A percentile compares a stretch with the other conserved stretches of the same genome.
Conservation (phyloP, 1,140 invertebrate species). For the Danaus plexippus region DNA sequence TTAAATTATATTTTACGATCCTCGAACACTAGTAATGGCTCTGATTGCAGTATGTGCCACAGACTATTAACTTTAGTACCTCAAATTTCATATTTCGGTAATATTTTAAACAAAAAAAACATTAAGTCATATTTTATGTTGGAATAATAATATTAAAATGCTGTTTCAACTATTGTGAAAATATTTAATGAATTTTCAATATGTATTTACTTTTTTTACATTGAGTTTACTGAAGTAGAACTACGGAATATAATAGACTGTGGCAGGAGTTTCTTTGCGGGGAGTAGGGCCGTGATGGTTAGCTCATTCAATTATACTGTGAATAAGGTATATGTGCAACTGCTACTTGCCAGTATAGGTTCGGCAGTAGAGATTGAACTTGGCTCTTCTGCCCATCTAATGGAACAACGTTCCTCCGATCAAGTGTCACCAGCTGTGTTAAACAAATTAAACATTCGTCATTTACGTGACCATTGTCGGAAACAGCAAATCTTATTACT, state of each 20-base stretch:
- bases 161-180: no score
- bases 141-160: no score
- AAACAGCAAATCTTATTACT: constrained; percentile 68
- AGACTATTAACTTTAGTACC: constrained; percentile 24
- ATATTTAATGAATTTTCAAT: no score
- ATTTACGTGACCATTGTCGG: constrained; percentile 61
- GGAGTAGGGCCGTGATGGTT: constrained; percentile 20
- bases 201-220: no score
- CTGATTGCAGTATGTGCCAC: constrained; percentile 11
- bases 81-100: no score
- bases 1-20: no score
- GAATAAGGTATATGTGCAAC: constrained; percentile 17
- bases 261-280: constrained; percentile 23
- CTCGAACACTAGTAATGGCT: constrained; percentile 33
- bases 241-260: constrained; percentile 23
- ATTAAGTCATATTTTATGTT: no score
- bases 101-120: no score
- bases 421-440: constrained; percentile 54
- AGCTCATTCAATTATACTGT: constrained; percentile 35
- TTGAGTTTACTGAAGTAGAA: no score
- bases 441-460: constrained; percentile 64
- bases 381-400: constrained; percentile 66
- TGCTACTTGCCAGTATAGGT: constrained; percentile 54
- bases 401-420: constrained; percentile 67
- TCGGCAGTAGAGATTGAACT: constrained; percentile 60